Evolutionary conservation across 2,888 invertebrate species (phyloP).

Genomic region (Pollenia griseotomentosa): DNA sequence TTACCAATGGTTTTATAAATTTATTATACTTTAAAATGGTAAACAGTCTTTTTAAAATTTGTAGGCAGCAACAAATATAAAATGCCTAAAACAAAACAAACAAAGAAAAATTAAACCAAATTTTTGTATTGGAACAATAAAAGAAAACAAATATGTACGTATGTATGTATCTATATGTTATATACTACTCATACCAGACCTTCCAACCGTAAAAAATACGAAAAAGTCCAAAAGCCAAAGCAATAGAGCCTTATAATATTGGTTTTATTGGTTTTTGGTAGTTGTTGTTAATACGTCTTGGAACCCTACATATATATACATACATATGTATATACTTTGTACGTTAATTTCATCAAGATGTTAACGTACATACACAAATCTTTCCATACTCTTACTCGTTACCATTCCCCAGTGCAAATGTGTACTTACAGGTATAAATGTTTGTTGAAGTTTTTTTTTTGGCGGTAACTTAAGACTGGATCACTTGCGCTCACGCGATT

Average conservation of each 20-base stretch:
- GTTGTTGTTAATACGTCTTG: slow-evolving; percentile 32
- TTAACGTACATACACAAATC: neutral
- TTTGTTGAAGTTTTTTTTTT: slow-evolving; percentile 8
- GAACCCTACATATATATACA: neutral
- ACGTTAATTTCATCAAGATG: slow-evolving; percentile 52
- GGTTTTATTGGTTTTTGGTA: slow-evolving; percentile 35
- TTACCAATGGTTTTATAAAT: slow-evolving; percentile 12
- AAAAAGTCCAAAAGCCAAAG: slow-evolving; percentile 28
- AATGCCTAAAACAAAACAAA: slow-evolving; percentile 51
- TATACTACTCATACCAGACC: neutral
- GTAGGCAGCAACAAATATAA: slow-evolving; percentile 58
- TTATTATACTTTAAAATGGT: neutral
- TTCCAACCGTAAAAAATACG: slow-evolving; percentile 12
- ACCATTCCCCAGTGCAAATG: neutral
- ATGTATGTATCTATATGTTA: neutral
- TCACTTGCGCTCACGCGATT: slow-evolving; percentile 68
- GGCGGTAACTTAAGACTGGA: slow-evolving; percentile 59
- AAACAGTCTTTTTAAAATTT: slow-evolving; percentile 26
- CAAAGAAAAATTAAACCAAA: slow-evolving; percentile 62
- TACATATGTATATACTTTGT: slow-evolving; percentile 12
- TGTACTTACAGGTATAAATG: neutral
- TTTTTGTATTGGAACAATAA: slow-evolving; percentile 23
- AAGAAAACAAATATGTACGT: slow-evolving; percentile 1
- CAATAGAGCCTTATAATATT: slow-evolving; percentile 54
- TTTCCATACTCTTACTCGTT: neutral